Conservation (phyloP, 2,888 invertebrate species). For the Drosophila barbarae region DNA sequence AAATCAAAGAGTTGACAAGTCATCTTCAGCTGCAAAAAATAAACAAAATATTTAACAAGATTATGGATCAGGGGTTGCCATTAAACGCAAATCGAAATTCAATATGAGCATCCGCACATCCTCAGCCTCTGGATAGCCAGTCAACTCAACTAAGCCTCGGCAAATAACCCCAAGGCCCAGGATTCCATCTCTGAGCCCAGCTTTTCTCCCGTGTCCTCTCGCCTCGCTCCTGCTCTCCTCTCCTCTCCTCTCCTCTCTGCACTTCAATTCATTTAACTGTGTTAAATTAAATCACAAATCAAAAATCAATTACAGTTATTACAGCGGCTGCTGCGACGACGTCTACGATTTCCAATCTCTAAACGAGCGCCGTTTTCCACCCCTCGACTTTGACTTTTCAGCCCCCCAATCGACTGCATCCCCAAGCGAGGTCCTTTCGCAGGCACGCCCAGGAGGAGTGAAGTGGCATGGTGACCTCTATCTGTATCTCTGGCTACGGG, state of each 20-base stretch:
- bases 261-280: constrained; percentile 69
- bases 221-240: background rate
- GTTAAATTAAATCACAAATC: constrained; percentile 80
- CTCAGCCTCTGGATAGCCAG: background rate
- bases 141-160: constrained; percentile 5
- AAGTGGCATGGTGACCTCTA: constrained; percentile 41
- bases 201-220: constrained; percentile 2
- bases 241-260: background rate
- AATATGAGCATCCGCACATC: constrained; percentile 13
- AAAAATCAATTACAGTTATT: constrained; percentile 79
- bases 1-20: background rate
- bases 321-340: constrained; percentile 63
- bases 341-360: constrained; percentile 73
- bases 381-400: constrained; percentile 20
- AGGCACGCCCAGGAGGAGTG: constrained; percentile 43
- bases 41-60: background rate
- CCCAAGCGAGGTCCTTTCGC: constrained; percentile 36
- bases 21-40: background rate
- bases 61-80: background rate
- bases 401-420: constrained; percentile 20
- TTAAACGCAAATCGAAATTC: constrained; percentile 14
- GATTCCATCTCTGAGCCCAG: constrained; percentile 1
- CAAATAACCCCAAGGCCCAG: constrained; percentile 12
- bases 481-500: constrained; percentile 31
- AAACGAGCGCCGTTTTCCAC: constrained; percentile 53